Evolutionary conservation across 1,140 invertebrate genomes (phyloP).

Genomic region (Drosophila lowei): DNA sequence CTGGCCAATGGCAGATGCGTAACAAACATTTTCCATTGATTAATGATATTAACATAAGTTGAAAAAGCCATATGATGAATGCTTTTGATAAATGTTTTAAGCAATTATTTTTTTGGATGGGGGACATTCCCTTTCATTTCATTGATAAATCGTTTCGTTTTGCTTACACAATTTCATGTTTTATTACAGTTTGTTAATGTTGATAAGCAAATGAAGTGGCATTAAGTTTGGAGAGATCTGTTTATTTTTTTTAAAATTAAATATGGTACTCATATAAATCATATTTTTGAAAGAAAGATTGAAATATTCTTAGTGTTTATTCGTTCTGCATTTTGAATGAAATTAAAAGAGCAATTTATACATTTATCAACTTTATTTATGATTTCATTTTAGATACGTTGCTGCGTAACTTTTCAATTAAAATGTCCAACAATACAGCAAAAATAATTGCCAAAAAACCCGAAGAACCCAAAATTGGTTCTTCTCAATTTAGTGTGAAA

Average conservation of each 20-base stretch:
- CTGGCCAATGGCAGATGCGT: constrained; percentile 34
- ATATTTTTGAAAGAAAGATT: not conserved
- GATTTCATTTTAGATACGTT: constrained; percentile 67
- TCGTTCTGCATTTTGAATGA: constrained; percentile 1
- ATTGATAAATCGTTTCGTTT: constrained; percentile 18
- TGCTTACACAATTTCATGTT: constrained; percentile 5
- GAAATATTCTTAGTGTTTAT: constrained; percentile 6
- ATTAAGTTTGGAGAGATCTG: no score
- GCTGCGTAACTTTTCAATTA: constrained; percentile 56
- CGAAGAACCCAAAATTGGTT: constrained; percentile 1
- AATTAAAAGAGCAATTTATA: constrained; percentile 16
- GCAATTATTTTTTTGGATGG: constrained; percentile 6
- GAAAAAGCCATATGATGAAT: constrained; percentile 42
- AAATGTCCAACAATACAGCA: constrained; percentile 17
- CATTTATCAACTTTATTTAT: not conserved
- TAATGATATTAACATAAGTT: constrained; percentile 69
- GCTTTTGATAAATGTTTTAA: constrained; percentile 52
- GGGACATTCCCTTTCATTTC: constrained; percentile 1
- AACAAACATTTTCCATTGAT: constrained; percentile 51
- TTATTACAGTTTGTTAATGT: constrained; percentile 4
- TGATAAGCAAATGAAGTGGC: constrained; percentile 7
- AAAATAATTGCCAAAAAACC: no score
- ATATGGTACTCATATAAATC: no score
- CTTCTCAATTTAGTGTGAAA: constrained; percentile 31
- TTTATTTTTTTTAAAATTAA: no score